These are phyloP conservation scores for Hybos culiciformis DNA, from an alignment of 2,888 invertebrate genomes.

Conservation along the genomic window DNA sequence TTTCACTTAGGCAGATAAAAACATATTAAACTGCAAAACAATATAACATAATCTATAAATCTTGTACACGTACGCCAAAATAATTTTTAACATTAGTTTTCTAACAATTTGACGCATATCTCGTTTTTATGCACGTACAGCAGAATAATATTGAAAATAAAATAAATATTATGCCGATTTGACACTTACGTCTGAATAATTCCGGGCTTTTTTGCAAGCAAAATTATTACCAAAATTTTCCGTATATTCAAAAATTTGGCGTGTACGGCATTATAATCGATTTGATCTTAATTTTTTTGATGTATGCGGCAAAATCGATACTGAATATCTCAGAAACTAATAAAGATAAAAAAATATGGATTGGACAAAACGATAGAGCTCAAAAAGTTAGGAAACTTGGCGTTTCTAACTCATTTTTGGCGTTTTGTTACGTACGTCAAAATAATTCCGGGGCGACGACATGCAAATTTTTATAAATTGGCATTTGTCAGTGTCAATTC, in stretches of 20 bases:
- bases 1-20: neutral
- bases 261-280: neutral
- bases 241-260: neutral
- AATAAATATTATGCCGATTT: neutral
- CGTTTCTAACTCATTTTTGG: neutral
- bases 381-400: neutral
- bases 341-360: neutral
- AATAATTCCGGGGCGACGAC: neutral
- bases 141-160: neutral
- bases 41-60: neutral
- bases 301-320: neutral
- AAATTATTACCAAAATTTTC: neutral
- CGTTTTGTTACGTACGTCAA: neutral
- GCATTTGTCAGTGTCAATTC: no score
- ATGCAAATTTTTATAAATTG: no score
- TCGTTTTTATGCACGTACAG: neutral
- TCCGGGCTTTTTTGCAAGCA: neutral
- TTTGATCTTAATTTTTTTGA: neutral
- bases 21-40: neutral
- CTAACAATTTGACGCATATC: neutral
- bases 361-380: neutral
- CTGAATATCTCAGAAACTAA: neutral
- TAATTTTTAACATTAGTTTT: neutral
- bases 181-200: neutral
- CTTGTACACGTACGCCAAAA: neutral